Base-by-base conservation (phyloP, 2,797 vertebrate genomes). In the Siniperca undulata region DNA sequence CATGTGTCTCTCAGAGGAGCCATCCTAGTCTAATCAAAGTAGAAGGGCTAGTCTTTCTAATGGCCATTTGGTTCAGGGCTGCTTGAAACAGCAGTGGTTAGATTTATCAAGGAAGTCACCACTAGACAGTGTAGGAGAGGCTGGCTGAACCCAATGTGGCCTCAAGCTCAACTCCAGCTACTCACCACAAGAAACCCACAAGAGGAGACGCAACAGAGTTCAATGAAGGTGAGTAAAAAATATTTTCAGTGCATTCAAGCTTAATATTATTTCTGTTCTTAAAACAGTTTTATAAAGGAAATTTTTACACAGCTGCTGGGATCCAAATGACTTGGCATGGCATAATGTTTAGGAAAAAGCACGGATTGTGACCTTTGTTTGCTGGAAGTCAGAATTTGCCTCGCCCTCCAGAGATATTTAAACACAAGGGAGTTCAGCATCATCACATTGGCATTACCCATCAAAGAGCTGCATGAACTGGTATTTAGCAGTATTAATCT, bases 391-490 rank as follows among this genome's bases (percentile, higher is more conserved):
- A 68, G 68, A 66, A 58, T 84, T 30, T 34, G 80, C 84, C 73
- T 87, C 72, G n/a, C 74, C 82, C 65, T 87, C 69, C 55, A 56
- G 64, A 89, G 83, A 83, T 85, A 91, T 90, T 84, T 87, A 77
- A 79, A 73, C 81, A 83, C 81, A 56, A 40, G n/a, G 46, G 59
- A 70, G 59, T 77, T 73, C 44, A 86, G 80, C 87, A 90, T 83
- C 82, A 83, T 71, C 64, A 64, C 77, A 46, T 16, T 69, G 58
- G 78, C 69, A 78, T 48, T 61, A 66, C 46, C 77, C 44, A 62
- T 80, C 74, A 68, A n/a, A 82, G 50, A 67, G 64, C 65, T 65
- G 42, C 66, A 42, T 10, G 27, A 46, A 20, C 30, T 68, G n/a
- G 30, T 22, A 6, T 60, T 53, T 8, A 68, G n/a, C n/a, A 17